phyloP scores from a whole-genome alignment of 1,140 invertebrate genomes.

The Microplitis mediator region DNA sequence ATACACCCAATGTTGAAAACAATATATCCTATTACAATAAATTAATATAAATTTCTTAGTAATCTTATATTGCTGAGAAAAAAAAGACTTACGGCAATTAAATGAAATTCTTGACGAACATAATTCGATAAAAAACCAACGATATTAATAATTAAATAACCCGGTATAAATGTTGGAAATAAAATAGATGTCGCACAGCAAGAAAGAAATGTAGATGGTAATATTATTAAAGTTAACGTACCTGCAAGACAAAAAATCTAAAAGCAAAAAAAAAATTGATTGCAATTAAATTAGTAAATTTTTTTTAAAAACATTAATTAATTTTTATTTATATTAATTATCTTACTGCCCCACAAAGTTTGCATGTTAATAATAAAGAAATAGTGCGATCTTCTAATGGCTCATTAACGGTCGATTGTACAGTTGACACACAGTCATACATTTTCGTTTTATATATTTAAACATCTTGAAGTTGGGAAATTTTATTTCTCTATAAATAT shows the following conservation, averaged over 20 bases:
- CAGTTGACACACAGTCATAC: not conserved
- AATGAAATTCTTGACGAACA: constrained; percentile 6
- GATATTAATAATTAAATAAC: constrained; percentile 41
- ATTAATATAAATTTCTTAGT: no score
- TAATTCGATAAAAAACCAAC: constrained; percentile 27
- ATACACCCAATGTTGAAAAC: no score
- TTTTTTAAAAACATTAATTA: not conserved
- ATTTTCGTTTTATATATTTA: not conserved
- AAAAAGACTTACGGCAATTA: constrained; percentile 18
- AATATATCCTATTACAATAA: no score
- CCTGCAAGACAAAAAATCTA: constrained; percentile 42
- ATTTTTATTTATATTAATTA: not conserved
- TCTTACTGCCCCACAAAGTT: constrained; percentile 10
- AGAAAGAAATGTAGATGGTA: constrained; percentile 25
- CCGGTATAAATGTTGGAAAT: constrained; percentile 40
- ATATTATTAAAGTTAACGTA: constrained; percentile 17
- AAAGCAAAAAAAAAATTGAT: constrained; percentile 11
- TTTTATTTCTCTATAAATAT: no score
- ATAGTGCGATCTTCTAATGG: not conserved
- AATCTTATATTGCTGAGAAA: not conserved
- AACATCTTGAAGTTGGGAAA: not conserved
- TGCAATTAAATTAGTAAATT: not conserved
- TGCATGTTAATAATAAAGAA: not conserved
- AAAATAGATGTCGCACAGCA: constrained; percentile 33
- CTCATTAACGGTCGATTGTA: not conserved